phyloP scores from a whole-genome alignment of 2,797 vertebrate genomes.

The Chelmon rostratus region DNA sequence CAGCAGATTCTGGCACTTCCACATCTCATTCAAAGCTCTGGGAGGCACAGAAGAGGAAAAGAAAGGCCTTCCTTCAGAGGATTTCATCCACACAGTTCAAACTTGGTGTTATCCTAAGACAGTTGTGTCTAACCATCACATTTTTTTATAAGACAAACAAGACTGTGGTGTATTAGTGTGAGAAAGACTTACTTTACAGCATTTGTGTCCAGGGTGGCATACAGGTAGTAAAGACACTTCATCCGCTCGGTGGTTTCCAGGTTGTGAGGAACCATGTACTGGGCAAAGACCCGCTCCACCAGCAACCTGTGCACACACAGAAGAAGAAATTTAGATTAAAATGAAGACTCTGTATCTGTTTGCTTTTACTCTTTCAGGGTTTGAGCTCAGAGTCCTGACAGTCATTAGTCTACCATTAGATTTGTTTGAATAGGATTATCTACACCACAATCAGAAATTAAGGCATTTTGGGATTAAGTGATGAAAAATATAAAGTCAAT shows the following conservation, averaged over 20 bases:
- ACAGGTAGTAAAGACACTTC: conserved; percentile 99
- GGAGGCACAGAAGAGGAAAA: conserved; percentile 1
- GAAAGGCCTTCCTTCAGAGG: not conserved
- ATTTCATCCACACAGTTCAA: not conserved
- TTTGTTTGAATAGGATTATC: conserved; percentile 21
- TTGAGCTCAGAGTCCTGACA: not conserved
- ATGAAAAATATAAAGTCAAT: not conserved
- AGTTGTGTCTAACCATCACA: not conserved
- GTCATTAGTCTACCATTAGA: not conserved
- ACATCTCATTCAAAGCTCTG: conserved; percentile 99
- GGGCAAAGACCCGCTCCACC: conserved; percentile 97
- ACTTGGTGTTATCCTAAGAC: not conserved
- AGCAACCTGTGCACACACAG: conserved; percentile 86
- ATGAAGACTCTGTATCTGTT: not conserved
- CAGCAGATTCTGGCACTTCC: conserved; percentile 98
- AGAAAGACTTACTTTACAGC: conserved; percentile 93
- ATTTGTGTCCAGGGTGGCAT: conserved; percentile 95
- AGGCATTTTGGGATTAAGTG: not conserved
- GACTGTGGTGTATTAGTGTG: not conserved
- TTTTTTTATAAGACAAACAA: not conserved
- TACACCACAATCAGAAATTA: not conserved
- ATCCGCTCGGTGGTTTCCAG: conserved; percentile 95
- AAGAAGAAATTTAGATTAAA: not conserved
- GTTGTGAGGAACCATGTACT: conserved; percentile 98
- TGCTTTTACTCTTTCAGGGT: not conserved